phyloP scores from a whole-genome alignment of 2,888 invertebrate genomes.

The Cylindroiulus punctatus region DNA sequence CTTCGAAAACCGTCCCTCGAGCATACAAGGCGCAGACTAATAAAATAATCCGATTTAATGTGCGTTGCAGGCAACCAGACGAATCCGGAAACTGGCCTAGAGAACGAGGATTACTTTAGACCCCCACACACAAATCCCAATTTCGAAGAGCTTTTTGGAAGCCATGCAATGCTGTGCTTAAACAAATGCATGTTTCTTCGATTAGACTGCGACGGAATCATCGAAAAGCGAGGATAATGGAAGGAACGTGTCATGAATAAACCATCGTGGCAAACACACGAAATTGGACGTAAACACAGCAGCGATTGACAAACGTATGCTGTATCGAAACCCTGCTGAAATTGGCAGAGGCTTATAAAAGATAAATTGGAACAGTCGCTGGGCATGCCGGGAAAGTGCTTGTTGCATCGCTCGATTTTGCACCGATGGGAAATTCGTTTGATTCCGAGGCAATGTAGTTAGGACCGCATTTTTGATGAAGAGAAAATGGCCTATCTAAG shows the following conservation, averaged over 20 bases:
- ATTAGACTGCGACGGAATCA: background rate
- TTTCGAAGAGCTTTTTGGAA: background rate
- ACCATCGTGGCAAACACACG: background rate
- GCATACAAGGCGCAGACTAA: background rate
- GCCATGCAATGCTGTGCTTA: background rate
- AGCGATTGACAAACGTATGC: background rate
- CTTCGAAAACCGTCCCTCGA: background rate
- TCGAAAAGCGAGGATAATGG: background rate
- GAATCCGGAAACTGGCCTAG: background rate
- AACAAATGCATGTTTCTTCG: background rate
- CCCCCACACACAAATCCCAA: background rate
- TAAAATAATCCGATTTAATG: background rate
- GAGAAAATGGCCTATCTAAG: too few species aligned
- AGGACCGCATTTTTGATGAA: too few species aligned
- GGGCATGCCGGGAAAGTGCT: background rate
- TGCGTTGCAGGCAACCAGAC: background rate
- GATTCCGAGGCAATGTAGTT: too few species aligned
- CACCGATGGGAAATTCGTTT: too few species aligned
- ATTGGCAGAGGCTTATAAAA: background rate
- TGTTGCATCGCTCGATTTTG: too few species aligned
- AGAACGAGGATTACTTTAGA: background rate
- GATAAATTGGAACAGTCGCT: background rate
- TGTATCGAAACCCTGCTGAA: slow-evolving; percentile 4
- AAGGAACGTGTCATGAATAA: slow-evolving; percentile 27
- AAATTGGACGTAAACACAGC: slow-evolving; percentile 11